Evolutionary conservation across 2,113 vertebrate genomes (phyloP), one percentile per base, ranked within the genome.

Genomic region (Pica pica): DNA sequence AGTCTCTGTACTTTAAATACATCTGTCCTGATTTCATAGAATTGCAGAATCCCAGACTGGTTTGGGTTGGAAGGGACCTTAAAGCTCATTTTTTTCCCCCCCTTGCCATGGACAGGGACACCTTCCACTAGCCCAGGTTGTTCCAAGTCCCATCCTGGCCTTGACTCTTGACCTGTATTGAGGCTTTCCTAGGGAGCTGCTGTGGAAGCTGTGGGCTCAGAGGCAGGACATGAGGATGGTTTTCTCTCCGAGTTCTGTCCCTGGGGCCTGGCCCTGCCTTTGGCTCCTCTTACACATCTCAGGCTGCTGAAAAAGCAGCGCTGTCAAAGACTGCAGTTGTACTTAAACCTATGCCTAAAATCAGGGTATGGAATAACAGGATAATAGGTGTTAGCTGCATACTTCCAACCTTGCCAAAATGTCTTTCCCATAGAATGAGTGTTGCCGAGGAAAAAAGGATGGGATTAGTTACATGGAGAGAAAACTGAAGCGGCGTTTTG

Each of bases 401-500:
- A 2, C 13, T 86, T 35, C 69, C 1, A 22, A 9, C 73, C 52
- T 88, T 55, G 13, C 78, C 35, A 33, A 74, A 93, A 89, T 84
- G 16, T 17, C 84, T 59, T 92, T 67, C 73, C 91, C 35, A 39
- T 0, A 98, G 99, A 98, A 90, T 3, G 98, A 98, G 39, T 97
- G 95, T 57, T 98, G 98, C 65, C 97, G 98, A 77, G 96, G 94
- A 14, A 98, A 97, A 47, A 99, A 97, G 93, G 98, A 99, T 17
- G 95, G 97, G 28, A 46, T 95, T 49, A 94, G 89, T 30, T 96
- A 82, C 90, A 97, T 98, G n/a, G 99, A 99, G 76, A 99, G 98
- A 90, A 99, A 98, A 95, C 94, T 98, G 35, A 99, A 99, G 95
- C 97, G 99, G 30, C 98, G 98, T 65, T 97, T 99, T 65, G 98